Conservation (phyloP, 2,888 invertebrate species). For the Molorchus minor region DNA sequence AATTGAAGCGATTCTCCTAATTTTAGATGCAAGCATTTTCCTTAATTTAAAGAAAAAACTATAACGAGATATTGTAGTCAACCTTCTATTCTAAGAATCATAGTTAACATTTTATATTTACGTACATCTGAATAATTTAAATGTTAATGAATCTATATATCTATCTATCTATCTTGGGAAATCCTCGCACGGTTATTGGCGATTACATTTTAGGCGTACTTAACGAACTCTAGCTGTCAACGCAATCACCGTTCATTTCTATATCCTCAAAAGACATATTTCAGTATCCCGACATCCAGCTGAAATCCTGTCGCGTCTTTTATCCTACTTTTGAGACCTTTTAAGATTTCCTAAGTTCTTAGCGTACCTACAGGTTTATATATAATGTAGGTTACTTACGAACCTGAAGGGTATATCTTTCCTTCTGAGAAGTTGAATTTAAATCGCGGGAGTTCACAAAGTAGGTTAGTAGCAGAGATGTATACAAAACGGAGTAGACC, state of each 20-base stretch:
- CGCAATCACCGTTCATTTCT: constrained; percentile 8
- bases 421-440: no score
- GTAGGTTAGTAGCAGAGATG: no score
- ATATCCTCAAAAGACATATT: constrained; percentile 2
- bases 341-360: background rate
- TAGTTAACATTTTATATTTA: no score
- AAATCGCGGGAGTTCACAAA: no score
- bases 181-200: constrained; percentile 6
- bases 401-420: background rate
- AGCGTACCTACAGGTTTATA: background rate
- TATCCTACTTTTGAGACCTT: background rate
- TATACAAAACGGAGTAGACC: no score
- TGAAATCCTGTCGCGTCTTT: background rate
- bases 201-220: constrained; percentile 5
- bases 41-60: constrained; percentile 4
- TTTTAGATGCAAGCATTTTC: no score
- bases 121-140: no score
- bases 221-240: constrained; percentile 5
- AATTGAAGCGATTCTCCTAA: no score
- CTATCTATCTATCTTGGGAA: no score
- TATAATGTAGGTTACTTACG: background rate
- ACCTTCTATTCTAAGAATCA: no score
- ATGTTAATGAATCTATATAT: no score
- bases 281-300: background rate
- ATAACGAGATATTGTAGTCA: no score